Conservation (phyloP, 1,140 invertebrate genomes). For the Drosophila bocki region DNA sequence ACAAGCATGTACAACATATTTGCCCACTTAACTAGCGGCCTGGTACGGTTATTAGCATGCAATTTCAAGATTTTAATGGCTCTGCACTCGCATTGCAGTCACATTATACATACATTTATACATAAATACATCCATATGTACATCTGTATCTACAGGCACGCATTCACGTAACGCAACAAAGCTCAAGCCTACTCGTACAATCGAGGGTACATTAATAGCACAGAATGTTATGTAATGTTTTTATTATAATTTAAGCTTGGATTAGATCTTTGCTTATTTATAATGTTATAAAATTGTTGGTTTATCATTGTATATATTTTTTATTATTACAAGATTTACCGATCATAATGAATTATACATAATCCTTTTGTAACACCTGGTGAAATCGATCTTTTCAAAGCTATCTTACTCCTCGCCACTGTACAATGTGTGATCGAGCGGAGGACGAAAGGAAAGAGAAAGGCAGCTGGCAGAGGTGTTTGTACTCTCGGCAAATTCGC, state of each 20-base stretch:
- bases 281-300: not conserved
- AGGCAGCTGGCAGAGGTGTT: conserved; percentile 15
- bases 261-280: not conserved
- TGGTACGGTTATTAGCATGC: conserved; percentile 75
- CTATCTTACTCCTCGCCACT: not conserved
- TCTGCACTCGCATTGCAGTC: conserved; percentile 60
- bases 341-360: no score
- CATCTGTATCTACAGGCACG: not conserved
- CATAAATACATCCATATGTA: conserved; percentile 5
- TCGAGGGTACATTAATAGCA: conserved; percentile 6
- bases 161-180: conserved; percentile 43
- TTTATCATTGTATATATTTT: no score
- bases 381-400: not conserved
- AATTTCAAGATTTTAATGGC: conserved; percentile 80
- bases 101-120: conserved; percentile 26
- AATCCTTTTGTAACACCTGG: not conserved
- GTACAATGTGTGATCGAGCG: not conserved
- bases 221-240: not conserved
- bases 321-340: no score
- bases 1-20: conserved; percentile 82
- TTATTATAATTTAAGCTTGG: not conserved
- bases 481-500: conserved; percentile 39
- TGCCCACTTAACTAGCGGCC: conserved; percentile 75
- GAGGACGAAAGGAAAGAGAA: not conserved
- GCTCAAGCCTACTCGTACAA: conserved; percentile 7